Percentiles rank a stretch among this genome's conserved stretches.
These are phyloP conservation scores for Neodiprion lecontei DNA, from an alignment of 1,140 invertebrate genomes.

Conservation along the genomic window DNA sequence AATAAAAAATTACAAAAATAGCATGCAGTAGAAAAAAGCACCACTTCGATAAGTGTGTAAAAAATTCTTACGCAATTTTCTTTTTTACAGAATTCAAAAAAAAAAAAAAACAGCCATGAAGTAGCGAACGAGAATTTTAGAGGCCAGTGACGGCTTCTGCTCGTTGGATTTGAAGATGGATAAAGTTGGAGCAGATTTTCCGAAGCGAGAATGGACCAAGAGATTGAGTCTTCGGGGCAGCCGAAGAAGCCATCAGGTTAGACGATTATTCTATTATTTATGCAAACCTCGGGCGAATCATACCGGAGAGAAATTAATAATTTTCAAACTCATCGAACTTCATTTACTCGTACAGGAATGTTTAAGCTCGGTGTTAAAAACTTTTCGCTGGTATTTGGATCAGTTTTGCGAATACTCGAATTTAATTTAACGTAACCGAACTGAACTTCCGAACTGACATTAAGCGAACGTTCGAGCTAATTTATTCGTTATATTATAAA, in stretches of 20 bases:
- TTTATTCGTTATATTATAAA: too few relatives aligned
- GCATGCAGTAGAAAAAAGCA: too few relatives aligned
- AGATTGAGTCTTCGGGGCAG: slow-evolving; percentile 66
- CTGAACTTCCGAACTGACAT: too few relatives aligned
- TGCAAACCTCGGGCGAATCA: slow-evolving; percentile 45
- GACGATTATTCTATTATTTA: slow-evolving; percentile 47
- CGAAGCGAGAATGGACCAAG: slow-evolving; percentile 67
- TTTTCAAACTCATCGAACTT: slow-evolving; percentile 15
- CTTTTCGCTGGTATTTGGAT: too few relatives aligned
- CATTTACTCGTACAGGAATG: slow-evolving; percentile 13
- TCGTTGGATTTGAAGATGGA: slow-evolving; percentile 29
- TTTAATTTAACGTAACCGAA: too few relatives aligned
- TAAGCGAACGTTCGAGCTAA: too few relatives aligned
- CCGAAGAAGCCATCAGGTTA: slow-evolving; percentile 57
- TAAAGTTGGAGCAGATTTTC: slow-evolving; percentile 56
- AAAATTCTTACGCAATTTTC: too few relatives aligned
- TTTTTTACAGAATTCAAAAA: too few relatives aligned
- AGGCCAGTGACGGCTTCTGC: not conserved
- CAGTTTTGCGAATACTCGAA: too few relatives aligned
- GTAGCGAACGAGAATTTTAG: not conserved
- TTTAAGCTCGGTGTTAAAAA: slow-evolving; percentile 40
- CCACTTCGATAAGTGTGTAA: too few relatives aligned
- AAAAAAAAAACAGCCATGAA: not conserved
- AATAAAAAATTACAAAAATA: too few relatives aligned
- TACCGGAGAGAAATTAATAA: slow-evolving; percentile 37